Evolutionary conservation across 2,888 invertebrate genomes (phyloP), one percentile per base, ranked within the genome.

Genomic region (Sinodicranocentrus sp.): DNA sequence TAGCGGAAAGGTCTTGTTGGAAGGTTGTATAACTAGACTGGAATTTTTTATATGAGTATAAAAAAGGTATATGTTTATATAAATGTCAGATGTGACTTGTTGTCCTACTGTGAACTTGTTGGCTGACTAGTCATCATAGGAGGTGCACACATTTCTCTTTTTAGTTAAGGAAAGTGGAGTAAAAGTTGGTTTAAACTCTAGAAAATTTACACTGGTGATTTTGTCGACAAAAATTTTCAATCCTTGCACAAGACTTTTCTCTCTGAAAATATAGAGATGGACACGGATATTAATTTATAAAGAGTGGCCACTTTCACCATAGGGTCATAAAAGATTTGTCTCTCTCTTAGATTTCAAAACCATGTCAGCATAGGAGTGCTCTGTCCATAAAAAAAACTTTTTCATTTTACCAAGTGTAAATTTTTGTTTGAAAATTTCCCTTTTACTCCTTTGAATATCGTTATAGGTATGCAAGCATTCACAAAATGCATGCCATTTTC

Each of bases 71-170:
- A n/a, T n/a, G n/a, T n/a, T n/a, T n/a, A n/a, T n/a, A n/a, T n/a
- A n/a, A n/a, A n/a, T n/a, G n/a, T n/a, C n/a, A n/a, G n/a, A n/a
- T n/a, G n/a, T n/a, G n/a, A n/a, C n/a, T n/a, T n/a, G n/a, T n/a
- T 57, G n/a, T 57, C 57, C 57, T 19, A 52, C 52, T 57, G 57
- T 57, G 57, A 15, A 61, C 61, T 61, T 61, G 28, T 28, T 61
- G 61, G 33, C 26, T 26, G 61, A 61, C 61, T 61, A n/a, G 28
- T 61, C 61, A 8, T 2, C 61, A 15, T 17, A n/a, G 61, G 59
- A 23, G 61, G 61, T n/a, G 10, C 48, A 39, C 39, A 8, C n/a
- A 28, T 61, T 61, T 28, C 33, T 33, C 15, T 25, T 39, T 39
- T 48, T 61, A 33, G 61, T 61, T 61, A 26, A 26, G 48, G 48